Conservation (phyloP, 2,797 vertebrate species). For the Intellagama lesueurii region DNA sequence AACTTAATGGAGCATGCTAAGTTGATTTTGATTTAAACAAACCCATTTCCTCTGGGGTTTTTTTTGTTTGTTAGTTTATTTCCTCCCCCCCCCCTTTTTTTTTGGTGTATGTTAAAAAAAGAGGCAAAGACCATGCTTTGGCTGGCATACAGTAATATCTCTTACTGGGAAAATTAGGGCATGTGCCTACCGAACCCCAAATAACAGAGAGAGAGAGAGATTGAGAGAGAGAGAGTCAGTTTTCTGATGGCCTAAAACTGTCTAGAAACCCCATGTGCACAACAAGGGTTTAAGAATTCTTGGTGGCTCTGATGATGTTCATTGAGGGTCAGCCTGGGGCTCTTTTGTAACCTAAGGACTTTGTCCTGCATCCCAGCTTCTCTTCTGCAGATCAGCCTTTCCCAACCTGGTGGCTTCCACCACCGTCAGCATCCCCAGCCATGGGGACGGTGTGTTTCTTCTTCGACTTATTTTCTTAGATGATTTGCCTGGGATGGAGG, state of each 20-base stretch:
- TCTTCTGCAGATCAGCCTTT: neutral
- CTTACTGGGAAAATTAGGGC: neutral
- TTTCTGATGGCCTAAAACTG: neutral
- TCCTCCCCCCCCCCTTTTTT: no score
- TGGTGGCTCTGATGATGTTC: no score
- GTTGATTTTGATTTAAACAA: slow-evolving; percentile 15
- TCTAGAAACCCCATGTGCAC: no score
- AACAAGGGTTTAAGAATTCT: neutral
- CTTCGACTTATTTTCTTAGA: no score
- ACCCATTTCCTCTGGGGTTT: neutral
- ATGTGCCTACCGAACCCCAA: no score
- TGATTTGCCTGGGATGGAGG: no score
- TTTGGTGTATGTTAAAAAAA: neutral
- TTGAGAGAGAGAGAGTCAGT: neutral
- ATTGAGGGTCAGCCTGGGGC: no score
- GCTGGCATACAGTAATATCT: neutral
- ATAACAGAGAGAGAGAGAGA: neutral
- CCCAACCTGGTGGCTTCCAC: neutral
- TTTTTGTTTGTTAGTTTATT: neutral
- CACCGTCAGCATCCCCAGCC: neutral
- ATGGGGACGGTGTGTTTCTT: neutral
- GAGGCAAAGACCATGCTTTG: neutral
- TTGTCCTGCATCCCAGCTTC: neutral
- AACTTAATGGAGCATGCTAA: neutral
- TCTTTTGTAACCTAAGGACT: no score